These are phyloP conservation scores for Scytalopus superciliaris DNA, from an alignment of 2,113 vertebrate genomes.

Conservation along the genomic window DNA sequence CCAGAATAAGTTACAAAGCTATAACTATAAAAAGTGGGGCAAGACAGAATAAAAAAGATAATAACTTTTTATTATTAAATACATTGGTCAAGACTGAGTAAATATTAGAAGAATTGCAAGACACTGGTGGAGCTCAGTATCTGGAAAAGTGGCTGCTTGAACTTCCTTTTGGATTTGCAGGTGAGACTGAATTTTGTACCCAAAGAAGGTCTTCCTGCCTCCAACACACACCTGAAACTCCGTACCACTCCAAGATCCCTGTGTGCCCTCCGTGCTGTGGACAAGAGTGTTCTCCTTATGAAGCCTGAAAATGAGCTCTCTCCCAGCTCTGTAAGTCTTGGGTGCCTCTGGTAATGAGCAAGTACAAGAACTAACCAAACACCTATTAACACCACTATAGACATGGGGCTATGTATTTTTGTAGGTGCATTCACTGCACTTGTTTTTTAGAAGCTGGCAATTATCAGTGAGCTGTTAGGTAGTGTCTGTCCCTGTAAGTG, in stretches of 20 bases:
- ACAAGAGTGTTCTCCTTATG: slow-evolving; percentile 84
- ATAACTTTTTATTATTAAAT: background rate
- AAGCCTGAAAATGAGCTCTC: slow-evolving; percentile 79
- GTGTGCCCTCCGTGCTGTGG: slow-evolving; percentile 83
- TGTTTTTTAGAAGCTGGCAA: background rate
- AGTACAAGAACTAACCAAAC: background rate
- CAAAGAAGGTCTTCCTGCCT: slow-evolving; percentile 75
- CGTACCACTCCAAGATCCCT: slow-evolving; percentile 76
- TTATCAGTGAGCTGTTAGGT: background rate
- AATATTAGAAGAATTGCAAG: background rate
- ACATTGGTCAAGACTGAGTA: background rate
- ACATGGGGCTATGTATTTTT: background rate
- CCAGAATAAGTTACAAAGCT: background rate
- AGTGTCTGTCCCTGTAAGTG: background rate
- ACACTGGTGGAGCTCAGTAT: background rate
- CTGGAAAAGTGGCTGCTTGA: background rate
- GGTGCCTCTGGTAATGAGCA: background rate
- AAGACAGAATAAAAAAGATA: background rate
- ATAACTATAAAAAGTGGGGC: background rate
- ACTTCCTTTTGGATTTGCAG: slow-evolving; percentile 42
- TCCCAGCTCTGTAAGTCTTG: slow-evolving; percentile 55
- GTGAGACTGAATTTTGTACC: slow-evolving; percentile 76
- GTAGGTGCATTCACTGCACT: background rate
- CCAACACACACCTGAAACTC: slow-evolving; percentile 63
- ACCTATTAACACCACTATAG: background rate